Evolutionary conservation across 1,140 invertebrate genomes (phyloP), one percentile per base, ranked within the genome.

Genomic region (Heliconius melpomene): DNA sequence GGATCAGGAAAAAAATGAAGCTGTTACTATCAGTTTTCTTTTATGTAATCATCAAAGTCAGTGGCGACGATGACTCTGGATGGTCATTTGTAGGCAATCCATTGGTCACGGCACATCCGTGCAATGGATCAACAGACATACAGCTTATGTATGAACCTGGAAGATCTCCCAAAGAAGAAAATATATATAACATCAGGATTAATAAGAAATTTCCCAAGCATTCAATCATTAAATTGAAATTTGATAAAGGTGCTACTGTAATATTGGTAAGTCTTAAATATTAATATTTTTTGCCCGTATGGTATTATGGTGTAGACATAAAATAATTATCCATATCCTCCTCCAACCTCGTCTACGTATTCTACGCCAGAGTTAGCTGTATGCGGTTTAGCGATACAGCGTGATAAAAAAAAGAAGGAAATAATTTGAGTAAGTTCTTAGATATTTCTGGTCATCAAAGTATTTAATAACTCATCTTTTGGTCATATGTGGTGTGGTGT

Each of bases 91-190:
- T 29, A 7, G 87, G 84, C 3, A 88, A 86, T 80, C 88, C 88
- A 1, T 40, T 91, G 13, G n/a, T 85, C 3, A 66, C 79, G 7
- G 82, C 81, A 1, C 29, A 79, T 8, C 88, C 88, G 9, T 91
- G 90, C 66, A 83, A 84, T 36, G 87, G 85, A 13, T 83, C 85
- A 2, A 40, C 77, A 7, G 77, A 86, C 16, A 82, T 91, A 1
- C 40, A 36, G 6, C 6, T 86, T 6, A 72, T 77, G 0, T 91
- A 80, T 71, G 88, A 89, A 76, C 73, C 83, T 9, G 84, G 83
- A 0, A 38, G 77, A 29, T 74, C 89, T 7, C 87, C 88, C 26
- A 86, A 81, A 23, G 86, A 89, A 57, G 86, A 89, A 57, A 89
- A 89, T 52, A 75, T 87, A 54, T 90, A 66, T 29, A 29, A 26